Base-by-base conservation (phyloP, 2,797 vertebrate species). In the Vultur gryphus region DNA sequence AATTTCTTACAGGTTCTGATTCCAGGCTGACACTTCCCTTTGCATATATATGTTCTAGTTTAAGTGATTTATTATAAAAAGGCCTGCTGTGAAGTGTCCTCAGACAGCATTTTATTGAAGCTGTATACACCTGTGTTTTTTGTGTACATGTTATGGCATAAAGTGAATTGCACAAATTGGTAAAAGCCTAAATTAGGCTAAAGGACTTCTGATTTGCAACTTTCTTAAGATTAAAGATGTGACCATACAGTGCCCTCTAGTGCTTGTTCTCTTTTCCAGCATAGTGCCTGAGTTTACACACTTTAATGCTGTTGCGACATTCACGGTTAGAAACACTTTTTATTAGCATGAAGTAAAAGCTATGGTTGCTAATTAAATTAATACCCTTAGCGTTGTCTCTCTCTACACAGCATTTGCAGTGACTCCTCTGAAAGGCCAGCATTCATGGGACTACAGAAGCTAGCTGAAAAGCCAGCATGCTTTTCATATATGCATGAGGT, bases 191-290 rank as follows among this genome's bases (percentile, higher is more conserved):
- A 84, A 51, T 28, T 28, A 49, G 39, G 55, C 17, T 55, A 16
- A 67, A 58, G 33, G 52, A 6, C 8, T 80, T 78, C 1, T 7
- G 7, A 16, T 5, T 26, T 20, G 16, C 6, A 20, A 16, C 52
- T 51, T 44, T 17, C 17, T 44, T 24, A 73, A n/a, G 44, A 59
- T 35, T 35, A 61, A n/a, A 87, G 29, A 37, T 13, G 0, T 15
- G 65, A 85, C 52, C 49, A 17, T 20, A 35, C 11, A 49, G 67
- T 35, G 95, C 94, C 96, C 97, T 96, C 97, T 97, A 89, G 92
- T 84, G 97, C 33, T 88, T 51, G 3, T 72, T 80, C 18, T 72
- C 29, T 46, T 62, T 82, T 78, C 51, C 52, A 80, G 44, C 48
- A 23, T 23, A 23, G 37, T 24, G 65, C 39, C 43, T 7, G 17